Conservation (phyloP, 2,888 invertebrate genomes). For the Criorhina ranunculi region DNA sequence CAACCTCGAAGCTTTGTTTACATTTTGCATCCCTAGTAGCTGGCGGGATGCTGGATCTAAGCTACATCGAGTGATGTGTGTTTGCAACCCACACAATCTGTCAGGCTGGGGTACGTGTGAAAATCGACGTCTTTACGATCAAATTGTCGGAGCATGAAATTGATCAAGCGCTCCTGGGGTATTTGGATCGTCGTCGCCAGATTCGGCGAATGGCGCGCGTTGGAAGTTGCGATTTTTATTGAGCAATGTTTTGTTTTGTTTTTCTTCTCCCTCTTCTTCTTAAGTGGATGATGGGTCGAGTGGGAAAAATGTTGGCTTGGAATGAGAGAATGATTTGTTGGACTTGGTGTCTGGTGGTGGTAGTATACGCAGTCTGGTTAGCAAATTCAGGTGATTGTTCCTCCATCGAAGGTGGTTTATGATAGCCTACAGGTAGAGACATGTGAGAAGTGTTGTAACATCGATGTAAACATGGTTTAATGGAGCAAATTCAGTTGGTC, state of each 20-base stretch:
- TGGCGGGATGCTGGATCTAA: not conserved
- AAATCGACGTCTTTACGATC: slow-evolving; percentile 57
- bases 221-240: slow-evolving; percentile 50
- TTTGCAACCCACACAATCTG: slow-evolving; percentile 48
- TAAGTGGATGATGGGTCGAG: slow-evolving; percentile 19
- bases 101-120: slow-evolving; percentile 60
- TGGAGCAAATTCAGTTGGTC: slow-evolving; percentile 49
- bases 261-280: slow-evolving; percentile 3
- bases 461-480: slow-evolving; percentile 65
- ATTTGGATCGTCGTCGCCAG: slow-evolving; percentile 46
- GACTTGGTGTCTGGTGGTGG: slow-evolving; percentile 14
- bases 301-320: slow-evolving; percentile 16
- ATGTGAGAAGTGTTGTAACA: slow-evolving; percentile 53
- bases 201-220: slow-evolving; percentile 28
- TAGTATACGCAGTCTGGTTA: slow-evolving; percentile 35
- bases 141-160: slow-evolving; percentile 59
- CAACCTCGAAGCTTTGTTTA: slow-evolving; percentile 54
- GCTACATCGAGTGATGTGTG: slow-evolving; percentile 35
- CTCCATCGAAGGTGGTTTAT: slow-evolving; percentile 51
- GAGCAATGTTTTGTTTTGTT: slow-evolving; percentile 26
- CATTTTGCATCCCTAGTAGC: slow-evolving; percentile 44
- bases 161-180: slow-evolving; percentile 59
- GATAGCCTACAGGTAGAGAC: slow-evolving; percentile 46
- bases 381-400: slow-evolving; percentile 38
- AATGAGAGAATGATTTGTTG: slow-evolving; percentile 54